Conservation (phyloP, 2,113 vertebrate genomes). For the Pterocles orientalis region DNA sequence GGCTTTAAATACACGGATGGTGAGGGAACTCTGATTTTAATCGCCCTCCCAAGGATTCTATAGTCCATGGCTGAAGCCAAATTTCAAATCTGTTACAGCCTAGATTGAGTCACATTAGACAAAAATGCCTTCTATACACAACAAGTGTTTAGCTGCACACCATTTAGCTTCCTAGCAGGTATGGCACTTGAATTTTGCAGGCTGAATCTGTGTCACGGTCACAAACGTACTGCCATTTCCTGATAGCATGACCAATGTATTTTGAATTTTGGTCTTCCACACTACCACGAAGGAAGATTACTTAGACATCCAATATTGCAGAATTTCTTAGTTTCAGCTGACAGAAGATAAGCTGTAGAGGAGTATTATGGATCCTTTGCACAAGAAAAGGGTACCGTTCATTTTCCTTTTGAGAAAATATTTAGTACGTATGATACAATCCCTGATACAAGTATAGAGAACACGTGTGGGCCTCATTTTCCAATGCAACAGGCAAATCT, state of each 20-base stretch:
- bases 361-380: neutral
- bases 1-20: neutral
- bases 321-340: neutral
- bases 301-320: neutral
- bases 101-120: neutral
- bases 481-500: neutral
- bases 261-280: neutral
- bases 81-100: neutral
- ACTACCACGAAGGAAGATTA: neutral
- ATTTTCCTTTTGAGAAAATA: neutral
- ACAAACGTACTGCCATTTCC: neutral
- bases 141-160: neutral
- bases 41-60: neutral
- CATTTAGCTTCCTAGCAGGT: neutral
- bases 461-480: neutral
- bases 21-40: slow-evolving; percentile 1
- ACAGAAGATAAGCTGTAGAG: neutral
- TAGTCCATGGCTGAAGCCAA: neutral
- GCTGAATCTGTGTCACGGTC: neutral
- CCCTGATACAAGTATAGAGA: neutral
- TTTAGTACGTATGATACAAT: neutral
- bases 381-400: neutral
- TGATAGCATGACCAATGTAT: neutral
- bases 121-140: neutral
- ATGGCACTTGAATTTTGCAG: neutral